phyloP scores from a whole-genome alignment of 30 jellyfish, hydroid and myxozoan genomes.

The Catostylus mosaicus region DNA sequence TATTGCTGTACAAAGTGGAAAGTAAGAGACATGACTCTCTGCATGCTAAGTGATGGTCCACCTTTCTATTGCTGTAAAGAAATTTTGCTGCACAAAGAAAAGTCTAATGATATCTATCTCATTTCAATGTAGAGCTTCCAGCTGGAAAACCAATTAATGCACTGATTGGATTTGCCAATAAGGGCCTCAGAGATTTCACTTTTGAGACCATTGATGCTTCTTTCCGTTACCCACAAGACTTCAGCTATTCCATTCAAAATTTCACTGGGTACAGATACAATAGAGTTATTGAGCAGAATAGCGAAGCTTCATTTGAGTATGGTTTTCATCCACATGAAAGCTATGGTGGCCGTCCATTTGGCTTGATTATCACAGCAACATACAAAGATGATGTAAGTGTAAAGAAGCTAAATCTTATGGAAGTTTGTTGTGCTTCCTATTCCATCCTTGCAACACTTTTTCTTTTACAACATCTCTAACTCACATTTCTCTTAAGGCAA shows the following conservation, averaged over 20 bases:
- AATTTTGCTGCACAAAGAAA: neutral
- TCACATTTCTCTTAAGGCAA: too few relatives aligned
- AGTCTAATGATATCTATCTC: neutral
- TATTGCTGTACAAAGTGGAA: too few relatives aligned
- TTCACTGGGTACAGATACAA: conserved; percentile 89
- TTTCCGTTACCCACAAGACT: conserved; percentile 95
- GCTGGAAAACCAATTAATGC: conserved; percentile 92
- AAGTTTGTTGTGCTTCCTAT: neutral
- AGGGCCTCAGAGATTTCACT: conserved; percentile 85
- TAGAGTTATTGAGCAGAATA: conserved; percentile 58
- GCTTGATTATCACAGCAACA: conserved; percentile 69
- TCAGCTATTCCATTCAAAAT: conserved; percentile 83
- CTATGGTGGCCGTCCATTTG: conserved; percentile 96
- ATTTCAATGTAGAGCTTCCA: conserved; percentile 67
- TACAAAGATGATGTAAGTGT: conserved; percentile 84
- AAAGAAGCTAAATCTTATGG: too few relatives aligned
- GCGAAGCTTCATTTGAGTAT: conserved; percentile 83
- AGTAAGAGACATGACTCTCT: too few relatives aligned
- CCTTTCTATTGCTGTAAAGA: neutral
- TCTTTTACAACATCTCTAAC: too few relatives aligned
- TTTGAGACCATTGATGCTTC: conserved; percentile 91
- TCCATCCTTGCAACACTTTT: too few relatives aligned
- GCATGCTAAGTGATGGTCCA: too few relatives aligned
- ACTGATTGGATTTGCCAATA: conserved; percentile 90
- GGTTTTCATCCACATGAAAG: conserved; percentile 92